Evolutionary conservation across 2,888 invertebrate genomes (phyloP).

Genomic region (Allolobophora icterica): DNA sequence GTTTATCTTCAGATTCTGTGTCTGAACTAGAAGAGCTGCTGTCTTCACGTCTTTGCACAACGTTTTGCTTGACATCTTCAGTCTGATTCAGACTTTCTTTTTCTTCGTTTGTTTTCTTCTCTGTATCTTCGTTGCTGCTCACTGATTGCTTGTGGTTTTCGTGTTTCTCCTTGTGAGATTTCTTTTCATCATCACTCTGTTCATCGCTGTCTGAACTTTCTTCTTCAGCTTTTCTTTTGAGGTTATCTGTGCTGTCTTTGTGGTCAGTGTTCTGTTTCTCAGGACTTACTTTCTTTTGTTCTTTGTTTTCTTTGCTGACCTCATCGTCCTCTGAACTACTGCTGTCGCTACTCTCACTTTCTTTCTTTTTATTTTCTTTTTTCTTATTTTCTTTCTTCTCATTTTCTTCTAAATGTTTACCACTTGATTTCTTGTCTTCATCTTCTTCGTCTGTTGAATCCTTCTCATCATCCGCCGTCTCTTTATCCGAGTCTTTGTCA

Average conservation of each 20-base stretch:
- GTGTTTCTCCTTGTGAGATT: not conserved
- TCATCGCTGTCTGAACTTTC: not conserved
- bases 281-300: too few species aligned
- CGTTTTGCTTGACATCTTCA: not conserved
- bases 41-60: not conserved
- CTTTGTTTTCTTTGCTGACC: too few species aligned
- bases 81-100: not conserved
- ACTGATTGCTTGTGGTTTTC: not conserved
- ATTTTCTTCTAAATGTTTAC: not conserved
- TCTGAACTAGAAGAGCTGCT: conserved; percentile 17
- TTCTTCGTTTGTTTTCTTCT: not conserved
- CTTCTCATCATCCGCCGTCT: not conserved
- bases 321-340: too few species aligned
- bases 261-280: not conserved
- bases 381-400: too few species aligned
- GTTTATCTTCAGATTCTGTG: not conserved
- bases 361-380: too few species aligned
- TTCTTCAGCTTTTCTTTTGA: not conserved
- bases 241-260: not conserved
- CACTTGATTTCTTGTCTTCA: not conserved
- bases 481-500: not conserved
- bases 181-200: not conserved
- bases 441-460: conserved; percentile 6
- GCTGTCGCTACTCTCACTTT: too few species aligned
- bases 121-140: not conserved